A percentile compares a stretch with the other conserved stretches of the same genome.
phyloP scores from a whole-genome alignment of 2,797 vertebrate species.

The Sebastes reedi region DNA sequence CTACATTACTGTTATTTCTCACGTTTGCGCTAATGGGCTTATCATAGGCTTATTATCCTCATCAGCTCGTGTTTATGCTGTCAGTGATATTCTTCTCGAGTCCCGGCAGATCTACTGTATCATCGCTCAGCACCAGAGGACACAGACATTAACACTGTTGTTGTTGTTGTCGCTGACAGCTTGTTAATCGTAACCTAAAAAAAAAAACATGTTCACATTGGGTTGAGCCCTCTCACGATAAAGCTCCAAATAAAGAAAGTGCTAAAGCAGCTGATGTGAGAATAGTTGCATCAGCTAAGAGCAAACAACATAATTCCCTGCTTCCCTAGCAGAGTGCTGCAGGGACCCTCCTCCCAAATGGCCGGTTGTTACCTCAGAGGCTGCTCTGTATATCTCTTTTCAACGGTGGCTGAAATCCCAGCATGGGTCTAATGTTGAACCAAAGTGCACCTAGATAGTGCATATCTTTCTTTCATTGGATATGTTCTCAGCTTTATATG shows the following conservation, averaged over 20 bases:
- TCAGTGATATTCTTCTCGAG: slow-evolving; percentile 38
- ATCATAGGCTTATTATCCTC: slow-evolving; percentile 37
- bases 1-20: background rate
- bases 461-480: slow-evolving; percentile 13
- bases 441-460: slow-evolving; percentile 3
- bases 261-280: slow-evolving; percentile 5
- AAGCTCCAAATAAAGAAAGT: background rate
- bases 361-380: slow-evolving; percentile 18
- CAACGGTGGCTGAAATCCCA: slow-evolving; percentile 36
- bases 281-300: slow-evolving; percentile 48
- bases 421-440: slow-evolving; percentile 33
- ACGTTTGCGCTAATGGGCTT: slow-evolving; percentile 23
- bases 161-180: slow-evolving; percentile 33
- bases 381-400: slow-evolving; percentile 1
- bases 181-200: slow-evolving; percentile 33
- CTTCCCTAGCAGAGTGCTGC: background rate
- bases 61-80: slow-evolving; percentile 33
- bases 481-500: slow-evolving; percentile 15
- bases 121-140: slow-evolving; percentile 21
- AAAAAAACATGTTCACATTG: background rate
- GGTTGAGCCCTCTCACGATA: background rate
- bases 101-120: slow-evolving; percentile 33
- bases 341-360: slow-evolving; percentile 50
- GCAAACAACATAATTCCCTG: slow-evolving; percentile 51
- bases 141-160: slow-evolving; percentile 2